Base-by-base conservation (phyloP, 2,113 vertebrate genomes). In the Gila orcuttii region DNA sequence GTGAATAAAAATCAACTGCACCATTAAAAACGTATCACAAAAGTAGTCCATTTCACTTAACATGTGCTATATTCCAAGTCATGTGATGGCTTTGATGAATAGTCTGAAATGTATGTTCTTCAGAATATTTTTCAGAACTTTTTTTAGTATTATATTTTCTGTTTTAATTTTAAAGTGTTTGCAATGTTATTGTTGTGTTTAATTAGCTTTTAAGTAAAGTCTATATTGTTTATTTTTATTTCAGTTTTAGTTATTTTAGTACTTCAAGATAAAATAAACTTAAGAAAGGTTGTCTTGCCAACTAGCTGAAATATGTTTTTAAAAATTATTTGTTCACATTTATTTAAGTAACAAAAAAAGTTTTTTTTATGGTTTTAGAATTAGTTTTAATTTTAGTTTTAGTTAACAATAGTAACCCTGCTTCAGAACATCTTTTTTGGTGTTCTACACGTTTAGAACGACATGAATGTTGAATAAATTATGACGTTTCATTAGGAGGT, bases 161-260 rank as follows among this genome's bases (percentile, higher is more conserved):
- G 55, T 57, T 57, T 57, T 57, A 7, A 8, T 8, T 3, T 13
- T 50, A 15, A 42, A 55, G 52, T 19, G 42, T 6, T 59, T 23
- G 57, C n/a, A 0, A 21, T 57, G 7, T 57, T 21, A 21, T 57
- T 57, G 5, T 6, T 21, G 8, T 52, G 5, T 39, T 39, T 7
- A 8, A 59, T 59, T 52, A 4, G 50, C 50, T 50, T 47, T 50
- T 39, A 39, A 39, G 12, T 13, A 4, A 23, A 23, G 55, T 59
- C 55, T 57, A 7, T 23, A 2, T 57, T 21, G 7, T 52, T 52
- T 8, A 42, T 9, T 42, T 60, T 60, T 60, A 59, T 9, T 25
- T 62, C 60, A 62, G 60, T 62, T 62, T 62, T 13, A 62, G 60
- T 64, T 62, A 62, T 62, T 62, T 64, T 64, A 62, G 60, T 28